Conservation (phyloP, 2,113 vertebrate genomes). For the Pollachius pollachius region DNA sequence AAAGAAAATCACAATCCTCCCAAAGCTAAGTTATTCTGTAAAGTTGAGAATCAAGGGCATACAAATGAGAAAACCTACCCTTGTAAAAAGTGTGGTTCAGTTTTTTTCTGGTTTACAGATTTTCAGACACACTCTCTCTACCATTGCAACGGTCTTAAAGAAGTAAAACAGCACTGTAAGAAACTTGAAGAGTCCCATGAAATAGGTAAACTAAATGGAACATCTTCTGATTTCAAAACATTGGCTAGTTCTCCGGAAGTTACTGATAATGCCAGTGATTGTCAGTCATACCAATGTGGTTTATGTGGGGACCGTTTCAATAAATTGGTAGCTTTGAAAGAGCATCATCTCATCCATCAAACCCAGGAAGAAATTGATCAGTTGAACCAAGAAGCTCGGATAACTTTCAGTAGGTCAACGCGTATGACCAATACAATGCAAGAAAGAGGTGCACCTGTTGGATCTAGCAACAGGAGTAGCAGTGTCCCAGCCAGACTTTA, state of each 20-base stretch:
- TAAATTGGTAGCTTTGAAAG: slow-evolving; percentile 62
- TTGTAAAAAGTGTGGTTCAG: slow-evolving; percentile 72
- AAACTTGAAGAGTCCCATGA: slow-evolving; percentile 20
- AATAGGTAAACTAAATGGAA: slow-evolving; percentile 49
- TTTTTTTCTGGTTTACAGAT: slow-evolving; percentile 79
- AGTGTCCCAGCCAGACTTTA: slow-evolving; percentile 61
- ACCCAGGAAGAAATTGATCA: slow-evolving; percentile 64
- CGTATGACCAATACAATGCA: background rate
- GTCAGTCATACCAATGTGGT: slow-evolving; percentile 68
- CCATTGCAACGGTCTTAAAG: slow-evolving; percentile 65
- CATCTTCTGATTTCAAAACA: slow-evolving; percentile 40
- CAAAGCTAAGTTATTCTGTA: slow-evolving; percentile 37
- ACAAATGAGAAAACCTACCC: slow-evolving; percentile 66
- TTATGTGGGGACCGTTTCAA: slow-evolving; percentile 73
- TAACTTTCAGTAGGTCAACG: slow-evolving; percentile 21
- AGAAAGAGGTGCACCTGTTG: slow-evolving; percentile 20
- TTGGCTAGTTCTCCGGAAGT: slow-evolving; percentile 29
- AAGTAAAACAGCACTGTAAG: slow-evolving; percentile 39
- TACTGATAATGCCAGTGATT: slow-evolving; percentile 13
- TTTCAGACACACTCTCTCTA: slow-evolving; percentile 73
- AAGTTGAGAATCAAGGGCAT: slow-evolving; percentile 51
- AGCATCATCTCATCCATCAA: slow-evolving; percentile 70
- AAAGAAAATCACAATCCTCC: slow-evolving; percentile 56
- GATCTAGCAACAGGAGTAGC: slow-evolving; percentile 22
- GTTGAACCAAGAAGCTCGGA: slow-evolving; percentile 52